phyloP scores from a whole-genome alignment of 2,888 invertebrate species.

The Sarcophaga rosellei region DNA sequence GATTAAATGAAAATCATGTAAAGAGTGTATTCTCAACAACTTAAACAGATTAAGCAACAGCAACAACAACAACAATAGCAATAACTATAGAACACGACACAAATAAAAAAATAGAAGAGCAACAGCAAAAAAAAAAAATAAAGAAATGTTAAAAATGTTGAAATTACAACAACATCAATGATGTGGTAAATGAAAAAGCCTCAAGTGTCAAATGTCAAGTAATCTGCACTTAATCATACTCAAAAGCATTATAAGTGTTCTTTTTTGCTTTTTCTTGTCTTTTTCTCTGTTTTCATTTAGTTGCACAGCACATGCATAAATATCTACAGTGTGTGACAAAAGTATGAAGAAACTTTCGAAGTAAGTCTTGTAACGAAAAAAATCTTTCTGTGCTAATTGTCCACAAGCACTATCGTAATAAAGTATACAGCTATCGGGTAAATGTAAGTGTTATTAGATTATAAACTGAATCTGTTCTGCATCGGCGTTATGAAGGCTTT shows the following conservation, averaged over 20 bases:
- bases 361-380: not conserved
- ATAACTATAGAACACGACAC: not conserved
- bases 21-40: slow-evolving; percentile 33
- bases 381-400: too few relatives aligned
- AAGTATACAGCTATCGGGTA: too few relatives aligned
- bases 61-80: not conserved
- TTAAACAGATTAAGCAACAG: slow-evolving; percentile 47
- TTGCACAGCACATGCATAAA: slow-evolving; percentile 15
- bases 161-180: slow-evolving; percentile 54
- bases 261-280: not conserved
- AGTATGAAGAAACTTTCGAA: not conserved
- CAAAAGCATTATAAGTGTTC: slow-evolving; percentile 64
- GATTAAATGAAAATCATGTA: slow-evolving; percentile 56
- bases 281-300: not conserved
- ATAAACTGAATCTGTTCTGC: too few relatives aligned
- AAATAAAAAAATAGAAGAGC: not conserved
- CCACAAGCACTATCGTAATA: too few relatives aligned
- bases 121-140: slow-evolving; percentile 3
- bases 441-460: too few relatives aligned
- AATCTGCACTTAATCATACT: slow-evolving; percentile 70
- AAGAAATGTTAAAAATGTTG: not conserved
- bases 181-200: slow-evolving; percentile 64
- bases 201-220: slow-evolving; percentile 70
- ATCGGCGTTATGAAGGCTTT: too few relatives aligned
- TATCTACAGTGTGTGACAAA: not conserved